A percentile compares a stretch with the other conserved stretches of the same genome.
Conservation (phyloP, 1,140 invertebrate species). For the Macrobrachium nipponense region DNA sequence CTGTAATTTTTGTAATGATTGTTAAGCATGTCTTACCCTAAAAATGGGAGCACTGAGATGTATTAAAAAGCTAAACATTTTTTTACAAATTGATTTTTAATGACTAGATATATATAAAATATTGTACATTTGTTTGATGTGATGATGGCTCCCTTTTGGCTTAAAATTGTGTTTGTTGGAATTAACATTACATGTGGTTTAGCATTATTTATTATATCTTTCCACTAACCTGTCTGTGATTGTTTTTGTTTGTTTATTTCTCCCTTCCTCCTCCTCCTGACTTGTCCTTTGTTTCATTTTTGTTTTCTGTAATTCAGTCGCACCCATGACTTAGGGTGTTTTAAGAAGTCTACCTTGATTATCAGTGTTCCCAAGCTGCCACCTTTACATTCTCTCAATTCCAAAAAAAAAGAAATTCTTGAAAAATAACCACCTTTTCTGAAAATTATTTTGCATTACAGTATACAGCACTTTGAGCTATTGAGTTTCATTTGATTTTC, state of each 20-base stretch:
- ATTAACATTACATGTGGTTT: too few species aligned
- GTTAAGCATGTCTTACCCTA: slow-evolving; percentile 9
- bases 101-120: too few species aligned
- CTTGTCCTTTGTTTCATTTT: slow-evolving; percentile 19
- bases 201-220: slow-evolving; percentile 3
- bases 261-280: not conserved
- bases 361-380: slow-evolving; percentile 48
- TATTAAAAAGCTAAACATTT: not conserved
- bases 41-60: slow-evolving; percentile 3
- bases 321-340: slow-evolving; percentile 35
- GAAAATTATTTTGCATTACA: too few species aligned
- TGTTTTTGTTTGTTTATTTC: not conserved
- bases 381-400: slow-evolving; percentile 33
- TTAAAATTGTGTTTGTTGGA: too few species aligned
- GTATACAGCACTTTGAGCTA: too few species aligned
- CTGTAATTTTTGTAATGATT: slow-evolving; percentile 17
- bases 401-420: not conserved
- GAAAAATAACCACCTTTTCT: too few species aligned
- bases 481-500: too few species aligned
- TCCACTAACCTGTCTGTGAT: slow-evolving; percentile 19
- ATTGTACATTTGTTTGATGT: too few species aligned
- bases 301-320: slow-evolving; percentile 11
- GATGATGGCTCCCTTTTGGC: too few species aligned
- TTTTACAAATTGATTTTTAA: too few species aligned
- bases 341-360: slow-evolving; percentile 41